Conservation (phyloP, 2,888 invertebrate species). For the Oasisia sp. region DNA sequence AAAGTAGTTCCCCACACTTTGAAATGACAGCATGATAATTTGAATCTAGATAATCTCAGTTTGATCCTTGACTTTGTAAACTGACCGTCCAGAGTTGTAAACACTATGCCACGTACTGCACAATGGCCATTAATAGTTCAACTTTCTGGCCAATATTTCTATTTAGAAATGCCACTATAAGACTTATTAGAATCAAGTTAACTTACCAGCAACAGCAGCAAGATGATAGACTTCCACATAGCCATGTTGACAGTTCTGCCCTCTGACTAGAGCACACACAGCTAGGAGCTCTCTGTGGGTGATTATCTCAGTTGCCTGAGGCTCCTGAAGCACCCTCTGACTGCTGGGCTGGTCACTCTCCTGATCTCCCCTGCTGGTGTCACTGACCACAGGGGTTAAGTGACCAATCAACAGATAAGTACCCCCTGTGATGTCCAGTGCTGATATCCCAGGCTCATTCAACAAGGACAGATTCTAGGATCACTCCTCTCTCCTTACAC, state of each 20-base stretch:
- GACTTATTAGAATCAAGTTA: background rate
- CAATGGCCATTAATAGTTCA: background rate
- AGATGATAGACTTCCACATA: background rate
- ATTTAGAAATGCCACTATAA: background rate
- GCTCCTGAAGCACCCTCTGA: background rate
- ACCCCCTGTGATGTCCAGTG: background rate
- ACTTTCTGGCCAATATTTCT: background rate
- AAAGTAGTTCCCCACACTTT: too few relatives aligned
- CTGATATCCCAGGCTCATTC: background rate
- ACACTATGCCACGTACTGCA: too few relatives aligned
- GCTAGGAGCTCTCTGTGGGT: background rate
- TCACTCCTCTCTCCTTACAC: background rate
- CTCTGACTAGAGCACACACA: background rate
- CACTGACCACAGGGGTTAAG: background rate
- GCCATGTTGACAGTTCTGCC: background rate
- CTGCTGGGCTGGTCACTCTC: background rate
- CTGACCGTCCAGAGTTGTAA: too few relatives aligned
- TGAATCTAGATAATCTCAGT: too few relatives aligned
- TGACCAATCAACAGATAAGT: background rate
- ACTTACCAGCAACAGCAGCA: background rate
- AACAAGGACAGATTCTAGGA: background rate
- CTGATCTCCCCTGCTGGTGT: background rate
- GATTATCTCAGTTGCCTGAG: background rate
- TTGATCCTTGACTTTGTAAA: too few relatives aligned
- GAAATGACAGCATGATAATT: too few relatives aligned